phyloP scores from a whole-genome alignment of 2,888 invertebrate genomes.

The Lasioglossum vierecki region DNA sequence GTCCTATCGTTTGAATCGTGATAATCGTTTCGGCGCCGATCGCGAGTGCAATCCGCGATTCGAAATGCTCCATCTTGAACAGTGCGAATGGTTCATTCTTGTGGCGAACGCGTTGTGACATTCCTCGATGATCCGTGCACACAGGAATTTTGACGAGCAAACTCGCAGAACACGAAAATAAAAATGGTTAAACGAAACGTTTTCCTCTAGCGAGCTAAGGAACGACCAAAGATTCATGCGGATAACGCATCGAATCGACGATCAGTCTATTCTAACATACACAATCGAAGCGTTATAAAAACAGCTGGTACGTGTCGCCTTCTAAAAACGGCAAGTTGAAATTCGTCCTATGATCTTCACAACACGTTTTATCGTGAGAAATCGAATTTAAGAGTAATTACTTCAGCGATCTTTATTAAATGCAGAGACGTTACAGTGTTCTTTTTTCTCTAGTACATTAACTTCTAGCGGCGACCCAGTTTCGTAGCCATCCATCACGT shows the following conservation, averaged over 20 bases:
- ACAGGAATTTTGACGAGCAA: not conserved
- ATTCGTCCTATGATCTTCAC: not conserved
- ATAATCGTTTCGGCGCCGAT: constrained; percentile 28
- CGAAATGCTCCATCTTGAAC: not conserved
- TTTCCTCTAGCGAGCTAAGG: not conserved
- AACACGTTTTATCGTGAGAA: not conserved
- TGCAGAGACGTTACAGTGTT: not conserved
- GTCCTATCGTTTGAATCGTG: constrained; percentile 19
- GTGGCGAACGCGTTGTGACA: not conserved
- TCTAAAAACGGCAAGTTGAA: not conserved
- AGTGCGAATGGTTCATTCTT: not conserved
- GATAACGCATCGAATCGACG: not conserved
- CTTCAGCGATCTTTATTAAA: not conserved
- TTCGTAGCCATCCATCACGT: not conserved
- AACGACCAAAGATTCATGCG: not conserved
- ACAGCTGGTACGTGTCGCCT: not conserved
- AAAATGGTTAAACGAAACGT: not conserved
- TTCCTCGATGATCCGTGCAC: not conserved
- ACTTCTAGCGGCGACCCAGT: not conserved
- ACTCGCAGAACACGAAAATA: not conserved
- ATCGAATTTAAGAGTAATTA: not conserved
- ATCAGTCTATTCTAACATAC: not conserved
- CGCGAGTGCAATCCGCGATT: not conserved
- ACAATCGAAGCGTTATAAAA: not conserved
- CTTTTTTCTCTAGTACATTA: not conserved